phyloP scores from a whole-genome alignment of 2,888 invertebrate genomes.

The Ctenicera cuprea region DNA sequence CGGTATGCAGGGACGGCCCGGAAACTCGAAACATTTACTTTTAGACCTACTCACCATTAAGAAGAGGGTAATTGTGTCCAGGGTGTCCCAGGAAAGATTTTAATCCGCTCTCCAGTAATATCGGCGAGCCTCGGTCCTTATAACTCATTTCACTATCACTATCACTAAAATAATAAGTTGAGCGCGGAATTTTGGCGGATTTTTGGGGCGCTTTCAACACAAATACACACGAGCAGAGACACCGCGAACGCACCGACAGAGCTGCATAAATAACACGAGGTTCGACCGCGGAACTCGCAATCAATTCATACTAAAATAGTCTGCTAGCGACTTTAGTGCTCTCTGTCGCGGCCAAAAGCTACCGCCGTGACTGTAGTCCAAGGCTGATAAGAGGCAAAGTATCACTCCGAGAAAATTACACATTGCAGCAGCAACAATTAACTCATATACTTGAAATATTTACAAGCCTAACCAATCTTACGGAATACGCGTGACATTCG shows the following conservation, averaged over 20 bases:
- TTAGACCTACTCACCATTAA: conserved; percentile 78
- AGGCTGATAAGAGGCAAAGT: conserved; percentile 70
- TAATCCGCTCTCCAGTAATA: conserved; percentile 90
- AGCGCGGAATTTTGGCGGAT: conserved; percentile 72
- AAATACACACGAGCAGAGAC: conserved; percentile 57
- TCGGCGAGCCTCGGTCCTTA: conserved; percentile 90
- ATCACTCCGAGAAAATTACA: conserved; percentile 65
- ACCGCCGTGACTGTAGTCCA: conserved; percentile 70
- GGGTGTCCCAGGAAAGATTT: conserved; percentile 91
- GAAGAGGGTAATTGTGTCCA: conserved; percentile 86
- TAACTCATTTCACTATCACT: conserved; percentile 87
- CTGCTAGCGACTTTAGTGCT: conserved; percentile 69
- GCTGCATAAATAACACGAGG: conserved; percentile 65
- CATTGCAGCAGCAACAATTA: conserved; percentile 64
- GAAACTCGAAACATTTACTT: too few species aligned
- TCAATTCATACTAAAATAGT: conserved; percentile 72
- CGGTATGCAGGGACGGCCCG: neutral
- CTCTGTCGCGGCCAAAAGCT: conserved; percentile 67
- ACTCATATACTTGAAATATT: conserved; percentile 61
- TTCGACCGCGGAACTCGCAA: conserved; percentile 62
- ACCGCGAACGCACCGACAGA: conserved; percentile 58
- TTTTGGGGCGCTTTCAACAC: conserved; percentile 53
- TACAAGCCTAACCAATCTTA: conserved; percentile 68
- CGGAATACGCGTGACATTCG: conserved; percentile 55
- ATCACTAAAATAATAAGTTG: conserved; percentile 71